A percentile compares a stretch with the other conserved stretches of the same genome.
Conservation (phyloP, 2,888 invertebrate species). For the Dendrolimus pini region DNA sequence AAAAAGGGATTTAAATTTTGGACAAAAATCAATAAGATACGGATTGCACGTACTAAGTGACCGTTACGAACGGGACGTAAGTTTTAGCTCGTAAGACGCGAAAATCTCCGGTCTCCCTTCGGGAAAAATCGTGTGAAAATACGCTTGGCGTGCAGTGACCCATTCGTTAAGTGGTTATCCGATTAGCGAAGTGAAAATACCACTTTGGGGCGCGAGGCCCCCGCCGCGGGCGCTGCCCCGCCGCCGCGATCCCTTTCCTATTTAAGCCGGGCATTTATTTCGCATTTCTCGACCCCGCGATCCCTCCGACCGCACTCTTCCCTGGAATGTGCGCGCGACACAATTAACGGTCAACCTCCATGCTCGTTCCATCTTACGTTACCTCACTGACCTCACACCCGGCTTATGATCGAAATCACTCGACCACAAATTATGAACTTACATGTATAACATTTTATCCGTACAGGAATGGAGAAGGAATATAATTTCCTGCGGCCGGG, state of each 20-base stretch:
- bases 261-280: slow-evolving; percentile 74
- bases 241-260: slow-evolving; percentile 64
- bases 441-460: too few relatives aligned
- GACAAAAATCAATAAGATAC: slow-evolving; percentile 44
- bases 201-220: slow-evolving; percentile 75
- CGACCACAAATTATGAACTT: too few relatives aligned
- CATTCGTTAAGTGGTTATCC: slow-evolving; percentile 78
- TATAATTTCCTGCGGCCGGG: too few relatives aligned
- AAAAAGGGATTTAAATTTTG: slow-evolving; percentile 52
- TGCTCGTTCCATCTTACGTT: slow-evolving; percentile 30
- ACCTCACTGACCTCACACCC: neutral
- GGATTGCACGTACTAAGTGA: slow-evolving; percentile 48
- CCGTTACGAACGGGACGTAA: slow-evolving; percentile 64
- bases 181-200: slow-evolving; percentile 79
- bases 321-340: slow-evolving; percentile 44
- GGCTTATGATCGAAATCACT: neutral
- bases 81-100: slow-evolving; percentile 66
- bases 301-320: slow-evolving; percentile 29
- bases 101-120: slow-evolving; percentile 54
- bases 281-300: slow-evolving; percentile 66
- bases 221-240: slow-evolving; percentile 58
- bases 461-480: too few relatives aligned
- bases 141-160: slow-evolving; percentile 76
- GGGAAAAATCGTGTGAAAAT: slow-evolving; percentile 74
- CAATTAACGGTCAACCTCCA: slow-evolving; percentile 57